Evolutionary conservation across 2,113 vertebrate species (phyloP), one percentile per base, ranked within the genome.

Genomic region (Chloropsis cyanopogon): DNA sequence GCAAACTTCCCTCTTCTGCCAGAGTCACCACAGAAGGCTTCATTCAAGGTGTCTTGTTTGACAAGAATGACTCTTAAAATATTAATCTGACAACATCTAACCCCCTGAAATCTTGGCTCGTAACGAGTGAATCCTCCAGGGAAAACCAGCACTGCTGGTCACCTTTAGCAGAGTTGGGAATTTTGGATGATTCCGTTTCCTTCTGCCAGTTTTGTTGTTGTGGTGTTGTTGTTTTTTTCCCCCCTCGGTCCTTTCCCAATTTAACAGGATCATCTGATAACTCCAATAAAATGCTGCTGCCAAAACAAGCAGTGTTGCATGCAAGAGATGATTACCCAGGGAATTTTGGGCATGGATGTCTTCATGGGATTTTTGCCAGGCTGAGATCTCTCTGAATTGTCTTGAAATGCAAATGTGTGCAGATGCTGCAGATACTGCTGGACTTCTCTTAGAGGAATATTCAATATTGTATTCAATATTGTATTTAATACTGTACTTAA

Each of bases 81-180:
- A 50, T 18, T 24, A 46, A 65, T 85, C 84, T 47, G 71, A 23
- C 42, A 21, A 39, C 44, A 25, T 69, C 44, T 23, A 10, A 71
- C 26, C 8, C 64, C 4, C 25, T n/a, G 64, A 81, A 73, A 59
- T 59, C 71, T 77, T 93, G 95, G 81, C 89, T 89, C n/a, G 0
- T 26, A 16, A 20, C 4, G 1, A 94, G 64, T 22, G 50, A 80
- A 53, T 41, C 76, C 87, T 80, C 29, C 5, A 24, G 92, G 94
- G 94, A 47, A 15, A 52, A 28, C 8, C 65, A 64, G 88, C 79
- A 8, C 86, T 66, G 65, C 92, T 28, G 17, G 54, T 94, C 94
- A 65, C 87, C 89, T 93, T 95, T 90, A 46, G 41, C 96, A 88
- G 90, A 73, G 75, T 60, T 94, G 93, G 90, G 85, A 60, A 42